phyloP scores from a whole-genome alignment of 2,113 vertebrate genomes.

The Abramis brama region DNA sequence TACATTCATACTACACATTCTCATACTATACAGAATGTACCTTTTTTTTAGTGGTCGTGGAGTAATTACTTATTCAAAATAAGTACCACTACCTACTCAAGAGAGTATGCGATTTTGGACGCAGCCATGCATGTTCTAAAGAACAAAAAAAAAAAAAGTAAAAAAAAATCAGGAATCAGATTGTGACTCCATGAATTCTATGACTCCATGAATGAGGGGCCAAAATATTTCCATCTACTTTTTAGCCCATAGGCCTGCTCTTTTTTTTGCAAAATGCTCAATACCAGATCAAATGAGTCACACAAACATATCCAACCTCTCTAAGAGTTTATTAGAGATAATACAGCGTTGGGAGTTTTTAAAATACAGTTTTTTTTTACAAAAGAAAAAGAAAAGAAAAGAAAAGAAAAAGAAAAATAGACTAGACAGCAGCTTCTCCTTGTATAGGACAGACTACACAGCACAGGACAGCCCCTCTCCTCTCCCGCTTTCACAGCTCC shows the following conservation, averaged over 20 bases:
- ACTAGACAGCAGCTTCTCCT: conserved; percentile 59
- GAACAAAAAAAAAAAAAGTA: too few species aligned
- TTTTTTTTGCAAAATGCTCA: background rate
- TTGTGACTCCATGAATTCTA: background rate
- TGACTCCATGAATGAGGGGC: background rate
- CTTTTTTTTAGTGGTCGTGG: too few species aligned
- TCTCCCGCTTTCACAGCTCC: conserved; percentile 22
- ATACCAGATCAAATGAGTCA: conserved; percentile 6
- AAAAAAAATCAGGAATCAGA: background rate
- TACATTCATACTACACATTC: too few species aligned
- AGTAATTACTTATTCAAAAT: too few species aligned
- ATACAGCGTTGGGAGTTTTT: conserved; percentile 70
- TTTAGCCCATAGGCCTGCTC: background rate
- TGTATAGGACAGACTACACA: conserved; percentile 54
- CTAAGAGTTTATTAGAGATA: conserved; percentile 74
- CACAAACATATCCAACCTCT: conserved; percentile 61
- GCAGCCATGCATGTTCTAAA: too few species aligned
- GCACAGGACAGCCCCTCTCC: conserved; percentile 32
- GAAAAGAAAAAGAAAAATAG: conserved; percentile 21
- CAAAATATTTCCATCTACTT: background rate
- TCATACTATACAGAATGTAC: too few species aligned
- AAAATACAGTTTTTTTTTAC: conserved; percentile 62
- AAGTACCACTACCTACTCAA: too few species aligned
- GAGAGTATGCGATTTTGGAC: too few species aligned
- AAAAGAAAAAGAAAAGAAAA: conserved; percentile 57